A percentile compares a stretch with the other conserved stretches of the same genome.
phyloP scores from a whole-genome alignment of 2,797 vertebrate genomes.

The Echiichthys vipera region DNA sequence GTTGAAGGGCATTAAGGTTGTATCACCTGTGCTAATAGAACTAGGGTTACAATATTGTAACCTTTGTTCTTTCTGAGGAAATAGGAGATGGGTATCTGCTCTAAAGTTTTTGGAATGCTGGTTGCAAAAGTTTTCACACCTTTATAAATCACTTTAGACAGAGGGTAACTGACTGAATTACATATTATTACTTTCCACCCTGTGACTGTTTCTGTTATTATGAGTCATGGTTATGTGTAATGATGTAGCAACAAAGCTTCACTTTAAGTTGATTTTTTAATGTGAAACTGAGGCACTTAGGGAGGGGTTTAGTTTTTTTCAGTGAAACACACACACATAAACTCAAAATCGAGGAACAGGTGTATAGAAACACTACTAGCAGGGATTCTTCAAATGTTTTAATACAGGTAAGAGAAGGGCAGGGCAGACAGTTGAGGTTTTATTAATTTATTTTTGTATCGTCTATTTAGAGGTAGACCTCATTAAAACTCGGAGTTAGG shows the following conservation, averaged over 20 bases:
- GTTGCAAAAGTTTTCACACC: not conserved
- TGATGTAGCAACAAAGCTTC: constrained; percentile 7
- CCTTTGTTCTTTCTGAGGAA: no score
- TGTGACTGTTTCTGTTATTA: not conserved
- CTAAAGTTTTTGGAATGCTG: not conserved
- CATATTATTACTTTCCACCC: not conserved
- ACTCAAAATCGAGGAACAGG: not conserved
- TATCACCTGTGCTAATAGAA: no score
- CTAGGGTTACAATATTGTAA: no score
- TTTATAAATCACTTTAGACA: constrained; percentile 27
- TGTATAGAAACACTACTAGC: not conserved
- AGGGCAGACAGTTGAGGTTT: not conserved
- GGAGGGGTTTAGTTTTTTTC: not conserved
- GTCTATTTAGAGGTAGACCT: not conserved
- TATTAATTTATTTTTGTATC: no score
- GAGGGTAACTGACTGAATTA: not conserved
- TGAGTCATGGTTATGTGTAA: not conserved
- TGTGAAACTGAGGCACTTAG: not conserved
- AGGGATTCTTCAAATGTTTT: not conserved
- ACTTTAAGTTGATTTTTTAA: constrained; percentile 8
- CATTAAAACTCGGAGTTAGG: not conserved
- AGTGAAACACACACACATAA: not conserved
- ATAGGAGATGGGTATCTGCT: no score
- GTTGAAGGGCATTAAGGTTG: not conserved
- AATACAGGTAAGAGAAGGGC: not conserved